Evolutionary conservation across 2,113 vertebrate species (phyloP).

Genomic region (Dermatemys mawii): DNA sequence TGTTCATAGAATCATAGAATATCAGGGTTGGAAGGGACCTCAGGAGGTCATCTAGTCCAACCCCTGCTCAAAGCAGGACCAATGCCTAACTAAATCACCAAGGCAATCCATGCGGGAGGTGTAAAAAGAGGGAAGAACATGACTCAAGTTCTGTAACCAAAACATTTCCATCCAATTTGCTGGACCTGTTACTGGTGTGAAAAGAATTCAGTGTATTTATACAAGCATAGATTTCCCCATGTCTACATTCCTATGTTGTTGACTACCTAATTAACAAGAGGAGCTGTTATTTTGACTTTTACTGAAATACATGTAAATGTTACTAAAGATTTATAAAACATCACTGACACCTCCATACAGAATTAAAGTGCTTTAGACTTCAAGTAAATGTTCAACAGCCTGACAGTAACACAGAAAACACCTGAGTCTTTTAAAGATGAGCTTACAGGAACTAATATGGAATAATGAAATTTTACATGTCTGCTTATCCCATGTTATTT

Average conservation of each 20-base stretch:
- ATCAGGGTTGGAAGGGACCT: no score
- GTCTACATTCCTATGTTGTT: background rate
- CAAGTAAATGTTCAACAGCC: background rate
- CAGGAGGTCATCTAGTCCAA: no score
- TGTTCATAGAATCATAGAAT: no score
- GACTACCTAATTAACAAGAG: background rate
- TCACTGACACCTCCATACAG: background rate
- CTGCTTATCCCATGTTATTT: background rate
- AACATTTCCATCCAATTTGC: background rate
- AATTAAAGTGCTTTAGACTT: conserved; percentile 1
- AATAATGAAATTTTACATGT: background rate
- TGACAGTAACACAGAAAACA: background rate
- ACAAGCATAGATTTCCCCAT: background rate
- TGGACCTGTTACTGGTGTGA: background rate
- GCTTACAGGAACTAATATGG: background rate
- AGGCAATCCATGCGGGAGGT: background rate
- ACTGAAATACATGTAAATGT: background rate
- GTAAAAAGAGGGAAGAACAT: background rate
- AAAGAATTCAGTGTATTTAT: background rate
- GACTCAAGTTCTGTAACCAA: background rate
- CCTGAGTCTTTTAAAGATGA: background rate
- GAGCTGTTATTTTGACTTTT: background rate
- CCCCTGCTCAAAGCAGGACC: no score
- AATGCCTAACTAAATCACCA: no score
- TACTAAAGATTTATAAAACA: background rate